phyloP scores from a whole-genome alignment of 2,797 vertebrate genomes.

The Kryptopterus vitreolus region DNA sequence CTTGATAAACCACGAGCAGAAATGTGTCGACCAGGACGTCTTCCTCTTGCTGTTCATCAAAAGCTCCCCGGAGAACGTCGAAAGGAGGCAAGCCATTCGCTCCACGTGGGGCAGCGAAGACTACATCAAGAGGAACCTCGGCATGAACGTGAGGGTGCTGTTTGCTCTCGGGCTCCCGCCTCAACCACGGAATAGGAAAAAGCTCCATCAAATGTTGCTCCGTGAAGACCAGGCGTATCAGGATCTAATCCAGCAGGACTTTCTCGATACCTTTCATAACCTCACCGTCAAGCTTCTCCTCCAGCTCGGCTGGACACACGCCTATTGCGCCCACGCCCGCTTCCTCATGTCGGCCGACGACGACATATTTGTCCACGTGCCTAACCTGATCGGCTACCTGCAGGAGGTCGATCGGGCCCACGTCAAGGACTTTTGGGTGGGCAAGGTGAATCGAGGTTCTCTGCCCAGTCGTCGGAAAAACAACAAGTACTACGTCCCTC shows the following conservation, averaged over 20 bases:
- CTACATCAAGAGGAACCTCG: conserved; percentile 73
- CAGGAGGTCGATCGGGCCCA: conserved; percentile 70
- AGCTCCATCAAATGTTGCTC: conserved; percentile 71
- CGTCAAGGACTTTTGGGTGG: conserved; percentile 86
- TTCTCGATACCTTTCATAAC: conserved; percentile 94
- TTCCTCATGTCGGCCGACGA: conserved; percentile 96
- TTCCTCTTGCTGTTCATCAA: conserved; percentile 92
- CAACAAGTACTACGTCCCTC: conserved; percentile 92
- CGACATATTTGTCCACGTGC: conserved; percentile 93
- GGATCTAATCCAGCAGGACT: conserved; percentile 92
- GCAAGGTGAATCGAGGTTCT: conserved; percentile 85
- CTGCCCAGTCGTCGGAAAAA: conserved; percentile 82
- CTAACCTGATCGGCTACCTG: conserved; percentile 89
- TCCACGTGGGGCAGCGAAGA: conserved; percentile 91
- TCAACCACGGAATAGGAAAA: conserved; percentile 35
- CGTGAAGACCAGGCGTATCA: conserved; percentile 75
- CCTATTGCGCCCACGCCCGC: conserved; percentile 82
- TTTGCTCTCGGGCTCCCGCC: conserved; percentile 81
- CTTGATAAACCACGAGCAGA: conserved; percentile 84
- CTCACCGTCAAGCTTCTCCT: conserved; percentile 91
- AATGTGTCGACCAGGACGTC: conserved; percentile 79
- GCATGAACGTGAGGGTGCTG: conserved; percentile 85
- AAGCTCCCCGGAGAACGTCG: conserved; percentile 81
- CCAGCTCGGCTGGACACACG: conserved; percentile 92
- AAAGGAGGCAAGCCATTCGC: conserved; percentile 83